Conservation (phyloP, 2,888 invertebrate species). For the Altica lythri region DNA sequence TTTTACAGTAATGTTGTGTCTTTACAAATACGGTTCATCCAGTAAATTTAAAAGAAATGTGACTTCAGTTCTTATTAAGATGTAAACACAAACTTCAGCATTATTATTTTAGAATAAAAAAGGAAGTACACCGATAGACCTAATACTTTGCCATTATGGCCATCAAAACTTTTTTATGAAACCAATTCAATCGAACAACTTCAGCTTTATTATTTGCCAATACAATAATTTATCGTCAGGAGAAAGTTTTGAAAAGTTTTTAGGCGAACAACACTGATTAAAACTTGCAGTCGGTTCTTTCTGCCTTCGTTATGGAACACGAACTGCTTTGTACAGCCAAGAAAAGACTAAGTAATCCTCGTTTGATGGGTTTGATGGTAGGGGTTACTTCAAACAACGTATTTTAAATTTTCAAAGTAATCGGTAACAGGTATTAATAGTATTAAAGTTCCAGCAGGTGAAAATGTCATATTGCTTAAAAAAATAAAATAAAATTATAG, state of each 20-base stretch:
- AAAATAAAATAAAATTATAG: too few relatives aligned
- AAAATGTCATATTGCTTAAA: too few relatives aligned
- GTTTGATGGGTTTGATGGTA: conserved; percentile 21
- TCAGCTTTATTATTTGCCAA: conserved; percentile 31
- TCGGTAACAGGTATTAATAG: too few relatives aligned
- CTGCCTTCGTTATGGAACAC: background rate
- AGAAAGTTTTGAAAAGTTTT: conserved; percentile 28
- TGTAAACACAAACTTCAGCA: conserved; percentile 2
- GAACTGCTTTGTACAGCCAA: conserved; percentile 23
- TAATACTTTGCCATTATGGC: conserved; percentile 24
- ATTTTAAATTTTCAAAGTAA: too few relatives aligned
- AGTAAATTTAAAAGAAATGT: too few relatives aligned
- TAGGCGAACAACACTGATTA: conserved; percentile 33
- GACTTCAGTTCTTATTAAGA: too few relatives aligned
- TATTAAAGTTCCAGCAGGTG: too few relatives aligned
- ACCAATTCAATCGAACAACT: conserved; percentile 31
- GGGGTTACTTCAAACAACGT: too few relatives aligned
- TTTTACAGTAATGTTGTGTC: too few relatives aligned
- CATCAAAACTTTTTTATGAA: conserved; percentile 30
- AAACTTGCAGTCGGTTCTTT: conserved; percentile 24
- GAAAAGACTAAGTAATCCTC: conserved; percentile 29
- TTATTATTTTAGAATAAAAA: conserved; percentile 15
- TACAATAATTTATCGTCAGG: conserved; percentile 34
- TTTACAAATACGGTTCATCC: too few relatives aligned
- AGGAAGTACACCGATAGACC: conserved; percentile 5